A percentile compares a stretch with the other conserved stretches of the same genome.
Evolutionary conservation across 2,113 vertebrate species (phyloP).

Genomic region (Potamarius usumacintae): DNA sequence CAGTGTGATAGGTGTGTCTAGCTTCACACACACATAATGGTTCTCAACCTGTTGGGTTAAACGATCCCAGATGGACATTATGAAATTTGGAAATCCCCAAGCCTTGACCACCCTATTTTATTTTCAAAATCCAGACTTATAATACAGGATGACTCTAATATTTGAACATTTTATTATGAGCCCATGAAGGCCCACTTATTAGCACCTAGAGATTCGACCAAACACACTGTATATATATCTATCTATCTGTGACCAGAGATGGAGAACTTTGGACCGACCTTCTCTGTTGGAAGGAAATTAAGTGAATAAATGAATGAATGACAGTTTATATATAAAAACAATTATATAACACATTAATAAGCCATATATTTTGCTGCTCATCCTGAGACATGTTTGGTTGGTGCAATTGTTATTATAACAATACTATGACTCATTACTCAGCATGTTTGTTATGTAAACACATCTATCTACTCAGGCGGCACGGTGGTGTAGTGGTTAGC

Average conservation of each 20-base stretch:
- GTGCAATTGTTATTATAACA: not conserved
- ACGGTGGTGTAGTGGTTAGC: too few relatives aligned
- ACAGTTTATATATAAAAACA: not conserved
- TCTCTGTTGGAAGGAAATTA: not conserved
- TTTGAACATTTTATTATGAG: not conserved
- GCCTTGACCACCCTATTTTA: too few relatives aligned
- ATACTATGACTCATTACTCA: not conserved
- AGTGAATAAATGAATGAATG: not conserved
- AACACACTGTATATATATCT: too few relatives aligned
- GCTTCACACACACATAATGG: not conserved
- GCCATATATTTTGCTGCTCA: not conserved
- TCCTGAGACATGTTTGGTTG: not conserved
- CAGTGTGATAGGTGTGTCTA: not conserved
- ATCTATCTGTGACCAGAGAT: not conserved
- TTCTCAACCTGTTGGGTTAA: not conserved
- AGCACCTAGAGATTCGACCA: not conserved
- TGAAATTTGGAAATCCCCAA: not conserved
- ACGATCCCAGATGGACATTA: not conserved
- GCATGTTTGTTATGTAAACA: constrained; percentile 34
- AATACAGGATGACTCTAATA: not conserved
- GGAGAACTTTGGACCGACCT: not conserved
- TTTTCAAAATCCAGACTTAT: not conserved
- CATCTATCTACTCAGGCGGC: too few relatives aligned
- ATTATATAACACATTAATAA: too few relatives aligned
- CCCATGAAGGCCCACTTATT: not conserved